These are phyloP conservation scores for Trypoxylon attenuatum DNA, from an alignment of 2,888 invertebrate species.

Conservation along the genomic window DNA sequence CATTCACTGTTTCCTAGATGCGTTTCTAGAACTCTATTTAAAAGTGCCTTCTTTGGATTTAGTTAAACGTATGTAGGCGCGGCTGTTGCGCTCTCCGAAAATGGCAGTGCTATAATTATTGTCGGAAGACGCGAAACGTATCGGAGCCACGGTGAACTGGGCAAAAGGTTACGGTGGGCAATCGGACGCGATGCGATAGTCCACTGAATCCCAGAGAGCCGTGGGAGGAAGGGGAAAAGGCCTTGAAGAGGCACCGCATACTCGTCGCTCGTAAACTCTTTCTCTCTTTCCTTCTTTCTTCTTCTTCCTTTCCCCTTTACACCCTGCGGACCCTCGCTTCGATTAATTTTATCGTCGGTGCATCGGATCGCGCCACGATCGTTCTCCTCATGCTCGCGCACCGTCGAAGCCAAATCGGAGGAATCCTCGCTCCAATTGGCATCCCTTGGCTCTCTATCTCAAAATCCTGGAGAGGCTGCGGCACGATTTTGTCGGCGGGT, in stretches of 20 bases:
- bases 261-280: constrained; percentile 40
- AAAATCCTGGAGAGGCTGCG: too few species aligned
- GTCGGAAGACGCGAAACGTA: constrained; percentile 38
- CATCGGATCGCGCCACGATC: constrained; percentile 38
- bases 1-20: too few species aligned
- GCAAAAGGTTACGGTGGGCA: constrained; percentile 36
- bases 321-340: constrained; percentile 31
- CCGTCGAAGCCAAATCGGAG: background rate
- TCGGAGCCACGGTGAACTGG: constrained; percentile 28
- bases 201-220: constrained; percentile 10
- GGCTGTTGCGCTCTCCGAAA: too few species aligned
- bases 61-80: too few species aligned
- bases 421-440: constrained; percentile 1
- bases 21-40: too few species aligned
- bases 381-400: constrained; percentile 28
- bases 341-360: constrained; percentile 52
- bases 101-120: background rate
- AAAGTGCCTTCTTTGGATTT: too few species aligned
- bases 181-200: constrained; percentile 34
- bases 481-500: constrained; percentile 41
- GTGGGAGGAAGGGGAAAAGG: constrained; percentile 34
- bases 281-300: constrained; percentile 23
- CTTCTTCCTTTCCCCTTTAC: background rate
- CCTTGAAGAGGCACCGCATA: constrained; percentile 61
- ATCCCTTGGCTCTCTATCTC: too few species aligned